These are phyloP conservation scores for Biston betularia DNA, from an alignment of 2,888 invertebrate species.

Conservation along the genomic window DNA sequence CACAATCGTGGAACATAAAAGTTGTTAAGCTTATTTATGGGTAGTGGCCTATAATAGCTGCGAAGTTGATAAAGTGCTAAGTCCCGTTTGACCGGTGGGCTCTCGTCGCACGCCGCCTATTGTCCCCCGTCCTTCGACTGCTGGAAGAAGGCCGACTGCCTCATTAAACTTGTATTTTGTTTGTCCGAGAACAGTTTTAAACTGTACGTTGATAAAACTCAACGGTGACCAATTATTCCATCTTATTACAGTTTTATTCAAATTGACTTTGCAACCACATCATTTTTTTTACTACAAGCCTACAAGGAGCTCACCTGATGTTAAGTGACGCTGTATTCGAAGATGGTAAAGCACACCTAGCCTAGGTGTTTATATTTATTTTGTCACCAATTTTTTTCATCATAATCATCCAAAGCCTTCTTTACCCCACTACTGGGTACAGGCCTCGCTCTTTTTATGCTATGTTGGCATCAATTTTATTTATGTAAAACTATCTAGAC, in stretches of 20 bases:
- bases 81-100: conserved; percentile 64
- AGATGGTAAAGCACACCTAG: too few relatives aligned
- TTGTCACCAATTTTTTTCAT: too few relatives aligned
- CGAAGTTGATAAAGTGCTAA: conserved; percentile 59
- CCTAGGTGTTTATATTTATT: neutral
- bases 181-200: conserved; percentile 52
- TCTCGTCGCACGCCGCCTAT: conserved; percentile 62
- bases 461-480: neutral
- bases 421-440: neutral
- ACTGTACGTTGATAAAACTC: conserved; percentile 43
- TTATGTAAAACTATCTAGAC: conserved; percentile 2
- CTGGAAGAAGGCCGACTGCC: conserved; percentile 66
- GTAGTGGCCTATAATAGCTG: conserved; percentile 53
- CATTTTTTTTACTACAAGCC: conserved; percentile 6
- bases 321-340: neutral
- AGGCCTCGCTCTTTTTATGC: too few relatives aligned
- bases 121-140: conserved; percentile 73
- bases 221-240: conserved; percentile 25
- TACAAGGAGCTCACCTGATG: too few relatives aligned
- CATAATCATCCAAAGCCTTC: too few relatives aligned
- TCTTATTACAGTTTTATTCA: conserved; percentile 22
- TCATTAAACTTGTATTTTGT: conserved; percentile 47
- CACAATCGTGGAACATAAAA: conserved; percentile 58
- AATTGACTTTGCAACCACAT: conserved; percentile 10
- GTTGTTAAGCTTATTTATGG: conserved; percentile 70